Evolutionary conservation across 2,113 vertebrate genomes (phyloP), one percentile per base, ranked within the genome.

Genomic region (Trichechus manatus): DNA sequence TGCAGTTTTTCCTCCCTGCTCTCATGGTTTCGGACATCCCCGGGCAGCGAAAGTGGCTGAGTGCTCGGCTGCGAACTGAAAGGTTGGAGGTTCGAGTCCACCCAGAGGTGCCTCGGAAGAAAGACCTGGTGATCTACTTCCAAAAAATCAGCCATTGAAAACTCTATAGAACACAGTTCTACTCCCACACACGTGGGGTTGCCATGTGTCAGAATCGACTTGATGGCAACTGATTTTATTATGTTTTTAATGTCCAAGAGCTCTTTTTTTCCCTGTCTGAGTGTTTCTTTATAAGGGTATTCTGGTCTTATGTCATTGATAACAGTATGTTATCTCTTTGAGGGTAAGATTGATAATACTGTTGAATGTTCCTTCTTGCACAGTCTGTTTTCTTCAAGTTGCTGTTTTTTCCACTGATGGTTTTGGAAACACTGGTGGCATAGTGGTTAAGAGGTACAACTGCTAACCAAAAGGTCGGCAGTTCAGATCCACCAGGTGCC

Each of bases 241-340:
- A 23, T 61, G 0, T 6, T 20, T 31, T 87, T 6, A 9, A 6
- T 15, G 72, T 39, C 72, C 17, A 29, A 9, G 31, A 50, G 36
- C 4, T 25, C 17, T n/a, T 0, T 44, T 27, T 15, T 13, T 59
- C 42, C 33, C 78, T 19, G 14, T 72, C 15, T 64, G 33, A 50
- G 3, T 11, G 27, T 6, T 31, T 25, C 29, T 85, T 81, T 63
- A 27, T 23, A 31, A 33, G 56, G 61, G n/a, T 22, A 5, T 72
- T 29, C 33, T 20, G 42, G 10, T 29, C 1, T 36, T 2, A 11
- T 9, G 17, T 17, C 13, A 59, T n/a, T 19, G 63, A 1, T 4
- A 6, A 6, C 0, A 20, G 31, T 0, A 1, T 25, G 33, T 53
- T 53, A 17, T 27, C 27, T 9, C 23, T 29, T 31, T n/a, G n/a